Evolutionary conservation across 2,888 invertebrate species (phyloP).

Genomic region (Microchrysa polita): DNA sequence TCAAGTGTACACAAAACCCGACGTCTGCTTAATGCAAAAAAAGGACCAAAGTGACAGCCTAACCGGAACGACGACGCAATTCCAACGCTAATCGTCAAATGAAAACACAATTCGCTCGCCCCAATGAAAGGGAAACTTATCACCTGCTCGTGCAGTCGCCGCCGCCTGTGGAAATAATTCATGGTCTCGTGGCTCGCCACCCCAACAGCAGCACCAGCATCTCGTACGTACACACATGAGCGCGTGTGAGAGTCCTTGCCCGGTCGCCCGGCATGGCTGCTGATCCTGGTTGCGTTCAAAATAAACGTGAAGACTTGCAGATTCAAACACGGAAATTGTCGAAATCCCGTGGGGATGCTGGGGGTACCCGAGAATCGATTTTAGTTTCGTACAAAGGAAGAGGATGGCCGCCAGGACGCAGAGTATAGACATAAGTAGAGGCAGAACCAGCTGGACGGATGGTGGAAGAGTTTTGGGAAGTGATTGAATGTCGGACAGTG

Average conservation of each 20-base stretch:
- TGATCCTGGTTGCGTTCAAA: not conserved
- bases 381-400: slow-evolving; percentile 17
- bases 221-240: not conserved
- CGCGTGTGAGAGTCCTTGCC: no score
- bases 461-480: not conserved
- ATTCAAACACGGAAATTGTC: slow-evolving; percentile 24
- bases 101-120: no score
- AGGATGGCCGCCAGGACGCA: not conserved
- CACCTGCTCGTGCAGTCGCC: no score
- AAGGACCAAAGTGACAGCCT: no score
- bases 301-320: slow-evolving; percentile 30
- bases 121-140: no score
- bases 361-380: slow-evolving; percentile 34
- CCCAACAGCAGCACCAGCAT: not conserved
- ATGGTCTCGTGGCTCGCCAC: no score
- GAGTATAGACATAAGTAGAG: not conserved
- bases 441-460: not conserved
- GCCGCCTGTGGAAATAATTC: no score
- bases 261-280: not conserved
- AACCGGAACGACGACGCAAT: no score
- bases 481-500: no score
- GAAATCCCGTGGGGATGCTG: slow-evolving; percentile 9
- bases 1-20: no score
- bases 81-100: no score
- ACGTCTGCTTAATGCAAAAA: no score